A percentile compares a stretch with the other conserved stretches of the same genome.
phyloP scores from a whole-genome alignment of 2,888 invertebrate genomes.

The Athalia circularis region DNA sequence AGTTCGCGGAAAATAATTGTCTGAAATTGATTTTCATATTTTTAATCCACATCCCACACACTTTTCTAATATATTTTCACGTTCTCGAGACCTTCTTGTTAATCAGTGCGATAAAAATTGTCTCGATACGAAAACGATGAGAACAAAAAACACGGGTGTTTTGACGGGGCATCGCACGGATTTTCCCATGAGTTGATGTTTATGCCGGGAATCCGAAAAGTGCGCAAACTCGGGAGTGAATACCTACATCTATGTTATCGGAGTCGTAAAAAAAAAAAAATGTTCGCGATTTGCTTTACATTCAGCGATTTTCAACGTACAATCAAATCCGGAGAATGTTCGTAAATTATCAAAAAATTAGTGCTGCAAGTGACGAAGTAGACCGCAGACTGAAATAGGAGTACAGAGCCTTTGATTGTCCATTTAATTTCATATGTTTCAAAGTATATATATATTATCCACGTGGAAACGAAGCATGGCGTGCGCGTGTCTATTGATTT shows the following conservation, averaged over 20 bases:
- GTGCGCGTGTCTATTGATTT: conserved; percentile 65
- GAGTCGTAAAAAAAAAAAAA: no score
- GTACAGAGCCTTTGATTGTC: background rate
- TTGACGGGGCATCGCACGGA: background rate
- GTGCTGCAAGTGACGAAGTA: no score
- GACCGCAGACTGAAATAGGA: background rate
- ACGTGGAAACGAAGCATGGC: conserved; percentile 53
- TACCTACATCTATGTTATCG: background rate
- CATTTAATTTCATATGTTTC: background rate
- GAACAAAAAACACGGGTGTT: background rate
- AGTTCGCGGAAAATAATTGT: no score
- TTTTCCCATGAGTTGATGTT: conserved; percentile 34
- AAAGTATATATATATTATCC: conserved; percentile 26
- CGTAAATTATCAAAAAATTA: no score
- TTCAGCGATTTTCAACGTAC: no score
- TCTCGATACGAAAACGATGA: no score
- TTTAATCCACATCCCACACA: no score
- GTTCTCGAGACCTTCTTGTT: background rate
- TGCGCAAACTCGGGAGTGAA: conserved; percentile 33
- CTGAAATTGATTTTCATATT: no score
- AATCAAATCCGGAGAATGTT: no score
- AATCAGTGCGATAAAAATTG: background rate
- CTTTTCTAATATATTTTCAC: background rate
- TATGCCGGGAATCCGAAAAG: conserved; percentile 13
- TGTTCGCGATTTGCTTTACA: no score